Percentiles rank a stretch among this genome's conserved stretches.
Evolutionary conservation across 1,140 invertebrate genomes (phyloP).

Genomic region (Fopius arisanus): DNA sequence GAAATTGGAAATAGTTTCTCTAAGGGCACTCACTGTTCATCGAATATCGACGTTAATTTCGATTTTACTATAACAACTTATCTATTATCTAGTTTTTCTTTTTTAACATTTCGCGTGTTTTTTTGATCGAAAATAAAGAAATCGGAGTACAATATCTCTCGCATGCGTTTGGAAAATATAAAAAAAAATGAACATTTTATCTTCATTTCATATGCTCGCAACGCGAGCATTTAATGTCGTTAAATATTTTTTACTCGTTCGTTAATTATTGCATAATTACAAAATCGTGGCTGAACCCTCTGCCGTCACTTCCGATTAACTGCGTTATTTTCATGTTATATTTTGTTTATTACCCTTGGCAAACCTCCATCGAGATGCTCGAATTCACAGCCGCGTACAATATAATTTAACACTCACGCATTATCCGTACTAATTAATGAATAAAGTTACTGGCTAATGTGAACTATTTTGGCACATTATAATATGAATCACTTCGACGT

Average conservation of each 20-base stretch:
- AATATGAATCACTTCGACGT: neutral
- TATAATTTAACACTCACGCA: constrained; percentile 6
- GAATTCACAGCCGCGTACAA: constrained; percentile 24
- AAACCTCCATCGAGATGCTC: constrained; percentile 19
- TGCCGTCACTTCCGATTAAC: neutral
- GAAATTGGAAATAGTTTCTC: neutral
- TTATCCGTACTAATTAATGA: neutral
- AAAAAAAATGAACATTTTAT: neutral
- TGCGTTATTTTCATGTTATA: neutral
- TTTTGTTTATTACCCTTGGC: constrained; percentile 13
- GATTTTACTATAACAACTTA: neutral
- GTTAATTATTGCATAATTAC: neutral
- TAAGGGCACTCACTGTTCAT: neutral
- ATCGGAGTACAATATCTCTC: neutral
- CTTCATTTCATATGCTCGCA: neutral
- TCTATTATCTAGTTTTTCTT: neutral
- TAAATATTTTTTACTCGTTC: neutral
- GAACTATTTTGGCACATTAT: constrained; percentile 24
- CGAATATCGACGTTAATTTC: neutral
- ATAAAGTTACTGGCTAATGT: neutral
- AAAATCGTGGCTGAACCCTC: constrained; percentile 14
- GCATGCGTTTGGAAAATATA: no score
- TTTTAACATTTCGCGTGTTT: neutral
- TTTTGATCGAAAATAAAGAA: neutral
- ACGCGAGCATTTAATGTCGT: neutral